Base-by-base conservation (phyloP, 2,888 invertebrate species). In the Hydropsyche betteni region DNA sequence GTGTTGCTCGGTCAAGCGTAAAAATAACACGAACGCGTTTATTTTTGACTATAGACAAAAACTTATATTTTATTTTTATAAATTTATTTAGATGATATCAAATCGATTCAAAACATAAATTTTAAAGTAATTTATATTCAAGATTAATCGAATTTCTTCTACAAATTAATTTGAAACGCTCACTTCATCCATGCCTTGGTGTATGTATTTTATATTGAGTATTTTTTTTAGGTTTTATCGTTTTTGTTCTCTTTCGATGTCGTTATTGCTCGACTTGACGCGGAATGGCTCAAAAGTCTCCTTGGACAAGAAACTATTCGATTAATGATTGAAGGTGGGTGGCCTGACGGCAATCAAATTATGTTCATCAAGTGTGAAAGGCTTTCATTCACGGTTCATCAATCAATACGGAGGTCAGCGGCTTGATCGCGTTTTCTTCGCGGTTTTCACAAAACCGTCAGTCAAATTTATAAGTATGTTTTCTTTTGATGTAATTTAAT, bases 321-420 rank as follows among this genome's bases (percentile, higher is more conserved):
- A 64, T 36, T 36, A n/a, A 64, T 61, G 61, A 61, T 61, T 61
- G 61, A 61, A 61, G 61, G 61, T 61, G 61, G 36, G 36, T 5
- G 10, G 34, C 36, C 64, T 44, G 5, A 64, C 34, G 36, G 64
- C 36, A 64, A 64, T 64, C 64, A 36, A 64, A 64, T 64, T 64
- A 64, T 36, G 64, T 64, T 64, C 64, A 64, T 64, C 64, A 36
- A 36, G 34, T 36, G 34, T 64, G 64, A 64, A 64, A 64, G 61
- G 64, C 64, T 33, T 64, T 64, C 64, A 36, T 34, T 64, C 36
- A 64, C 36, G 36, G 36, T 64, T 64, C 34, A 64, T 64, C 36
- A 36, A 64, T 61, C 61, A 61, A 5, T 10, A 61, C 24, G 24
- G 61, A 16, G 61, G 61, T 61, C 61, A 61, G 16, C 7, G 16